Evolutionary conservation across 2,113 vertebrate species (phyloP).

Genomic region (Labeo catla): DNA sequence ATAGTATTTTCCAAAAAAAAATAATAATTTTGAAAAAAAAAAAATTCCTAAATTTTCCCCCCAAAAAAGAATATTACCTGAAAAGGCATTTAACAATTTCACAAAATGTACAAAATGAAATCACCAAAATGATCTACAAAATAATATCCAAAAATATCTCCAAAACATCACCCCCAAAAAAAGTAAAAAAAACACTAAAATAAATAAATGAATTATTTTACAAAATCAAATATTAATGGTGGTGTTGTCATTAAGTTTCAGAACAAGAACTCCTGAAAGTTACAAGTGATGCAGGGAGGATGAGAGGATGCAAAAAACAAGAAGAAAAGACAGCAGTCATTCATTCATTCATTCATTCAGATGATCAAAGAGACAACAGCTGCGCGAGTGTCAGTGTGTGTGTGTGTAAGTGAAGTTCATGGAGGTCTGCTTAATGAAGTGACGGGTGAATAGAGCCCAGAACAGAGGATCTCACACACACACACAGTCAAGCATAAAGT

Average conservation of each 20-base stretch:
- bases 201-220: not conserved
- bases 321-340: not conserved
- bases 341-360: constrained; percentile 7
- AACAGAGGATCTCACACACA: not conserved
- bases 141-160: too few relatives aligned
- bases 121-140: too few relatives aligned
- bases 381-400: not conserved
- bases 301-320: not conserved
- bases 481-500: too few relatives aligned
- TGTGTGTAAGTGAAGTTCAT: not conserved
- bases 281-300: not conserved
- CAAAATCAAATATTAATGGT: not conserved
- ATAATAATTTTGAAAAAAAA: too few relatives aligned
- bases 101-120: too few relatives aligned
- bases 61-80: too few relatives aligned
- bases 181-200: too few relatives aligned
- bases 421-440: constrained; percentile 5
- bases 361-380: constrained; percentile 5
- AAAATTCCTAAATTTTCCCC: too few relatives aligned
- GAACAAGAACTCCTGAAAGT: too few relatives aligned
- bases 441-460: not conserved
- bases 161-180: too few relatives aligned
- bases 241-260: not conserved
- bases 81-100: too few relatives aligned
- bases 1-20: too few relatives aligned